phyloP scores from a whole-genome alignment of 2,888 invertebrate genomes.

The Mamestra brassicae region DNA sequence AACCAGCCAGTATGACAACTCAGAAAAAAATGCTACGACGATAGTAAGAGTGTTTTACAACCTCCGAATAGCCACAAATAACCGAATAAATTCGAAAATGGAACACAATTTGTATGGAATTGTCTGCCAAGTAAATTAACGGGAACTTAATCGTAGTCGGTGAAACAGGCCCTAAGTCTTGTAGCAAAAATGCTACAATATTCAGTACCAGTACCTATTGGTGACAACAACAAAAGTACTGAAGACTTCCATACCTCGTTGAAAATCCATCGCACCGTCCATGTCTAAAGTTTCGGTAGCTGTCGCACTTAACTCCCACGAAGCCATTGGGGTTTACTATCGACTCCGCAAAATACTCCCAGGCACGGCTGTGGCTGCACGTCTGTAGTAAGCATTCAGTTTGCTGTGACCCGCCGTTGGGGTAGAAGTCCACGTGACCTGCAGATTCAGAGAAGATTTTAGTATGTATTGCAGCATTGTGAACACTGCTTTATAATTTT shows the following conservation, averaged over 20 bases:
- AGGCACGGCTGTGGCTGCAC: constrained; percentile 84
- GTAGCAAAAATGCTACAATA: no score
- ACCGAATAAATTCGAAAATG: no score
- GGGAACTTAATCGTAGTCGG: no score
- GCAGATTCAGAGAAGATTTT: constrained; percentile 20
- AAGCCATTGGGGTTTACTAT: constrained; percentile 71
- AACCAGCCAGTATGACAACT: no score
- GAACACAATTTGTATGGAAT: no score
- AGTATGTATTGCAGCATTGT: no score
- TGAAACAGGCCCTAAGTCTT: no score
- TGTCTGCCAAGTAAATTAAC: no score
- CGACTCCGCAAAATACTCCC: constrained; percentile 78
- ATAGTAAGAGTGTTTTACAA: no score
- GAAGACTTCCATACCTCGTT: constrained; percentile 67
- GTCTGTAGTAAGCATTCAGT: constrained; percentile 82
- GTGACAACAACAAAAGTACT: not conserved
- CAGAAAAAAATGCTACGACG: no score
- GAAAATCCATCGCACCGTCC: constrained; percentile 68
- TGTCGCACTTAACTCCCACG: constrained; percentile 73
- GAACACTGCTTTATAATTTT: no score
- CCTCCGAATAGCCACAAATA: no score
- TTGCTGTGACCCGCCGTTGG: constrained; percentile 83
- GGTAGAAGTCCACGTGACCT: constrained; percentile 86
- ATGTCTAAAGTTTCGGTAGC: constrained; percentile 75
- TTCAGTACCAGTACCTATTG: not conserved